Base-by-base conservation (phyloP, 1,140 invertebrate genomes). In the Lysiphlebus fabarum region DNA sequence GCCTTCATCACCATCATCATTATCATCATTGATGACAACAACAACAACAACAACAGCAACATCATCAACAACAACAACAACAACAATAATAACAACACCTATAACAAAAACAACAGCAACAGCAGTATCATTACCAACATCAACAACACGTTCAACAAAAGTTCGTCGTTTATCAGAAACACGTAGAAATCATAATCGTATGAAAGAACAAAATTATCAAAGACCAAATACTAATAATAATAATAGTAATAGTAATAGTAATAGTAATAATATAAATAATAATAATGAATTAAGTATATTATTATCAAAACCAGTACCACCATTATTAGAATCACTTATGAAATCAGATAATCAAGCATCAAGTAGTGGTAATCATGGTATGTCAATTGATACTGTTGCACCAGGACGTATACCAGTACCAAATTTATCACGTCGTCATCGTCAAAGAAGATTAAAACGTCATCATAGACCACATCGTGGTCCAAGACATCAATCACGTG, bases 231-330 rank as follows among this genome's bases (percentile, higher is more conserved):
- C 1, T 17, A 17, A 17, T 17, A 17, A 17, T 17, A 17, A 60
- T 17, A 54, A 45, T 36, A 17, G 3, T 17, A 82, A 82, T 76
- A 73, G 85, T 72, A 81, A 86, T 17, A 17, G 60, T 17, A 54
- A 45, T 36, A 17, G 3, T 17, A 82, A 82, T 76, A 73, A 84
- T 72, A 81, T n/a, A n/a, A n/a, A n/a, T n/a, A n/a, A 86, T 63
- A 84, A 87, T 74, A 76, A 85, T 75, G 76, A 88, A 80, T 60
- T 85, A 36, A 84, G 82, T 64, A 85, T 84, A 2, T 71, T 89
- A 40, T 72, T 87, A 14, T 85, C 85, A 3, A 82, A 80, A 38
- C 83, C 84, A 44, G 71, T 79, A 17, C 71, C 85, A 67, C 83
- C 85, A 4, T 72, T 87, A 14, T 68, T 87, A 48, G 85, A 85